A percentile compares a stretch with the other conserved stretches of the same genome.
These are phyloP conservation scores for Frankliniella intonsa DNA, from an alignment of 2,888 invertebrate species.

Conservation along the genomic window DNA sequence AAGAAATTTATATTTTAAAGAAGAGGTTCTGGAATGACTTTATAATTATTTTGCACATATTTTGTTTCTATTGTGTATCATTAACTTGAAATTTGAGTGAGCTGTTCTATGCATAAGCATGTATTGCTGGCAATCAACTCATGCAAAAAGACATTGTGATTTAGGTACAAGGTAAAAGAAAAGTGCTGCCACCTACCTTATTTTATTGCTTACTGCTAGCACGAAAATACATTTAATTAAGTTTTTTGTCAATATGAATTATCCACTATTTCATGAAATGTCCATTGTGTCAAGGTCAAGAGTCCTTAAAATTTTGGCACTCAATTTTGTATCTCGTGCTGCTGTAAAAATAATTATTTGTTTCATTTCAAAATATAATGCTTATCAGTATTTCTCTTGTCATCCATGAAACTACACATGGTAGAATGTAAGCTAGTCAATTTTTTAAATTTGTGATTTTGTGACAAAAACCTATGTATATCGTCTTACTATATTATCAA, in stretches of 20 bases:
- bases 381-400: neutral
- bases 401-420: constrained; percentile 12
- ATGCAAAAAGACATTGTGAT: constrained; percentile 24
- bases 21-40: neutral
- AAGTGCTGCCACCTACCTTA: neutral
- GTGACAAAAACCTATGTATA: constrained; percentile 8
- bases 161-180: neutral
- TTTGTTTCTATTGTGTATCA: neutral
- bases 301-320: too few species aligned
- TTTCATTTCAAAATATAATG: neutral
- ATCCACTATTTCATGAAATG: too few species aligned
- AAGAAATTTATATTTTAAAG: constrained; percentile 11
- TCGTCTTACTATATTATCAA: constrained; percentile 15
- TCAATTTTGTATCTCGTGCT: too few species aligned
- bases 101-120: neutral
- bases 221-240: neutral
- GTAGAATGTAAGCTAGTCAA: constrained; percentile 5
- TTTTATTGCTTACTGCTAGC: neutral
- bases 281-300: too few species aligned
- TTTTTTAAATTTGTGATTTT: constrained; percentile 18
- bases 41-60: neutral
- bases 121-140: constrained; percentile 4
- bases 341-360: too few species aligned
- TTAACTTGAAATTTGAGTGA: neutral
- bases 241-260: neutral